Conservation (phyloP, 2,888 invertebrate species). For the Hirtodrosophila histrioides region DNA sequence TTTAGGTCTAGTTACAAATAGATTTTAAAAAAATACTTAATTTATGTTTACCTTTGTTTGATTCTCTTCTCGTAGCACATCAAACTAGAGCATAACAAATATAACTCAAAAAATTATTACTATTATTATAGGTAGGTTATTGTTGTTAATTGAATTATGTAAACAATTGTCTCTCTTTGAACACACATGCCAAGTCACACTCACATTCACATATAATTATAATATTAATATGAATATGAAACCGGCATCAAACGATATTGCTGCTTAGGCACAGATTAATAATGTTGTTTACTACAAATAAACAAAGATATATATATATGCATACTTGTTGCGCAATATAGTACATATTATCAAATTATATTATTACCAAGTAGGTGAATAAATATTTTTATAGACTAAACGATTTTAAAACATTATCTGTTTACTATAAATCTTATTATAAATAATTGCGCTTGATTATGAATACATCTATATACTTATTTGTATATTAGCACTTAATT, state of each 20-base stretch:
- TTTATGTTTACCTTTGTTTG: slow-evolving; percentile 17
- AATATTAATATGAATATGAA: slow-evolving; percentile 2
- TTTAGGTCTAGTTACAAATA: slow-evolving; percentile 35
- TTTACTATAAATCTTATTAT: slow-evolving; percentile 27
- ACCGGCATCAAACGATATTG: not conserved
- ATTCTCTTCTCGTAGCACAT: slow-evolving; percentile 1
- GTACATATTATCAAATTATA: slow-evolving; percentile 3
- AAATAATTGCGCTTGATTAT: slow-evolving; percentile 51
- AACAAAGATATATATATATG: slow-evolving; percentile 2
- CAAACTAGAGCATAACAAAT: slow-evolving; percentile 21
- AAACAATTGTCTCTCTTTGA: slow-evolving; percentile 21
- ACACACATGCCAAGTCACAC: slow-evolving; percentile 39
- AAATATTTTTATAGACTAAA: slow-evolving; percentile 8
- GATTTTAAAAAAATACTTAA: slow-evolving; percentile 47
- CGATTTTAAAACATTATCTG: slow-evolving; percentile 43
- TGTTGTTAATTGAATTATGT: slow-evolving; percentile 13
- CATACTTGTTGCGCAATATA: not conserved
- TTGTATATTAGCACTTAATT: slow-evolving; percentile 10
- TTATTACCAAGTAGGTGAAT: slow-evolving; percentile 13
- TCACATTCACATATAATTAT: too few species aligned
- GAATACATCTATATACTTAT: slow-evolving; percentile 13
- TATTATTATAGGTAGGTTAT: too few species aligned
- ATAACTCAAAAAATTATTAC: slow-evolving; percentile 1
- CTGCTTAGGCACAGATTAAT: not conserved
- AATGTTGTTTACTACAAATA: slow-evolving; percentile 9